A percentile compares a stretch with the other conserved stretches of the same genome.
These are phyloP conservation scores for Polypedilum pembai DNA, from an alignment of 1,140 invertebrate species.

Conservation along the genomic window DNA sequence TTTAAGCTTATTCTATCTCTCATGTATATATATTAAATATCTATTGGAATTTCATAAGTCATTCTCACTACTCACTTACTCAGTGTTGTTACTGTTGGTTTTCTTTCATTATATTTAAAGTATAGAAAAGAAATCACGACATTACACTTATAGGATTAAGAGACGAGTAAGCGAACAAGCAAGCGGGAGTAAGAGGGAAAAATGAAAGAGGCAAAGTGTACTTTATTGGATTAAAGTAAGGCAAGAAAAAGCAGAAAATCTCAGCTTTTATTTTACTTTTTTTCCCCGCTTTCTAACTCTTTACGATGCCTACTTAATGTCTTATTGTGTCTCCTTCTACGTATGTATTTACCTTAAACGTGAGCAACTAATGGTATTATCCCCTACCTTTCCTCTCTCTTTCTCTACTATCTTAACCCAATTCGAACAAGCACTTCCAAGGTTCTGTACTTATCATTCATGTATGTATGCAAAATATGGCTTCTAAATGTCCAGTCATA, in stretches of 20 bases:
- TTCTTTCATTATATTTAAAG: background rate
- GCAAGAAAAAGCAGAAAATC: background rate
- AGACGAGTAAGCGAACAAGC: no score
- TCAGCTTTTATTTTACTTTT: background rate
- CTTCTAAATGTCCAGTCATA: no score
- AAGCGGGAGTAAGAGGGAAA: background rate
- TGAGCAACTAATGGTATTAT: slow-evolving; percentile 5
- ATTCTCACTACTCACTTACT: no score
- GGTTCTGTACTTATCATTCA: no score
- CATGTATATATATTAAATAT: no score
- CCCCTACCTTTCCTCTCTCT: background rate
- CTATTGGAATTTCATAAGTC: no score
- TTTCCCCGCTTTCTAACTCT: background rate
- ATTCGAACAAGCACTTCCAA: no score
- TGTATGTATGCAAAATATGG: no score
- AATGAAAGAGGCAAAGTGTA: background rate
- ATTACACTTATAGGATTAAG: slow-evolving; percentile 9
- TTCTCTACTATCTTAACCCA: no score
- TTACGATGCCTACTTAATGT: slow-evolving; percentile 11
- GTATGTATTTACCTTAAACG: background rate
- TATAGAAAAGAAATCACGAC: slow-evolving; percentile 12
- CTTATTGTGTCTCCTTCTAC: slow-evolving; percentile 3
- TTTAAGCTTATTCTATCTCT: no score
- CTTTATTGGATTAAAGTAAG: slow-evolving; percentile 6
- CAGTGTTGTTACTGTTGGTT: no score